Percentiles rank a stretch among this genome's conserved stretches.
Conservation (phyloP, 2,797 vertebrate genomes). For the Falco cherrug region DNA sequence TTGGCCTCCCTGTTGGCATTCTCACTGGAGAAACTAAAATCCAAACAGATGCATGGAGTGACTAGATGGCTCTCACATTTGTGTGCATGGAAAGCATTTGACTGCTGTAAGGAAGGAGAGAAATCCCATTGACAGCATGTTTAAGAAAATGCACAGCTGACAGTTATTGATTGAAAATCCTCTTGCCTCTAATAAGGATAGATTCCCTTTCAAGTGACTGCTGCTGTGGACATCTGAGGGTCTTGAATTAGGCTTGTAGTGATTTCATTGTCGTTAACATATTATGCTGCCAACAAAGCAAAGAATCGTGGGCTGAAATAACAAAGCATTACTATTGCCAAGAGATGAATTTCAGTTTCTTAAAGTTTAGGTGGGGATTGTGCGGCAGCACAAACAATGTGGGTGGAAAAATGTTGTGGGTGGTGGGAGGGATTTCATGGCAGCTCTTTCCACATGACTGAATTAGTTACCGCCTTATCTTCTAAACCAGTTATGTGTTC, state of each 20-base stretch:
- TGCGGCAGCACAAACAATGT: constrained; percentile 68
- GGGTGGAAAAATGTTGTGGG: constrained; percentile 66
- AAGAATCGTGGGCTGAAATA: constrained; percentile 47
- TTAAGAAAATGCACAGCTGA: constrained; percentile 61
- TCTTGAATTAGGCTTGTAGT: constrained; percentile 11
- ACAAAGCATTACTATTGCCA: constrained; percentile 54
- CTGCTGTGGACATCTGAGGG: constrained; percentile 34
- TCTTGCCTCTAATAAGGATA: constrained; percentile 49
- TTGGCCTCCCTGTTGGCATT: not conserved
- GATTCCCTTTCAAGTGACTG: constrained; percentile 55
- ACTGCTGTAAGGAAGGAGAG: not conserved
- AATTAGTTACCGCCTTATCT: constrained; percentile 70
- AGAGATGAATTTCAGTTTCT: constrained; percentile 64
- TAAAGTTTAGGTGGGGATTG: constrained; percentile 64
- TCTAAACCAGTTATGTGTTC: constrained; percentile 60
- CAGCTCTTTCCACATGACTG: constrained; percentile 68
- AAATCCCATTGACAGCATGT: constrained; percentile 26
- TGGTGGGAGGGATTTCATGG: constrained; percentile 66
- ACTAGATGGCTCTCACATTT: constrained; percentile 46
- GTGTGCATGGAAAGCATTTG: constrained; percentile 27
- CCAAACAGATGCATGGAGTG: not conserved
- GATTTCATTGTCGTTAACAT: constrained; percentile 23
- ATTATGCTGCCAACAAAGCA: constrained; percentile 24
- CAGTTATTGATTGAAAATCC: constrained; percentile 66
- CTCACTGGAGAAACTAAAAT: constrained; percentile 5